Evolutionary conservation across 2,888 invertebrate genomes (phyloP), one percentile per base, ranked within the genome.

Genomic region (Hirtodrosophila cameraria): DNA sequence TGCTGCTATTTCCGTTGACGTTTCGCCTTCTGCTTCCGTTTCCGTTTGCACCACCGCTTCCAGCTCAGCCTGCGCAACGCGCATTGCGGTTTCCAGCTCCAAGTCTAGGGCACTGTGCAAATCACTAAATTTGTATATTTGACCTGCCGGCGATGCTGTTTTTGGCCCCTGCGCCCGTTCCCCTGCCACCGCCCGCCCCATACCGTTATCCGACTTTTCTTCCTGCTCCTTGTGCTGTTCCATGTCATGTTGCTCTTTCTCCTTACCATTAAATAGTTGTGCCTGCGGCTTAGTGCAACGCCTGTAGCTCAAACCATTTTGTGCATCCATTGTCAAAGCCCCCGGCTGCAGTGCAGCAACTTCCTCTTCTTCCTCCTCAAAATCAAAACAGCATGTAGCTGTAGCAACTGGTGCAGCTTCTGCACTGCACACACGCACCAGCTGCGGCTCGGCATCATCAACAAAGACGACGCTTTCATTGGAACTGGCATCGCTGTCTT

Each of bases 371-470:
- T 95, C 95, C 64, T 95, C 95, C 45, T 94, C 94, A 88, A 96
- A 96, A 89, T 96, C 96, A 87, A 96, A 96, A 88, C 96, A 96
- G 0, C 95, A 94, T 48, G 94, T 55, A 1, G 18, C 20, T 7
- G 33, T n/a, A n/a, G 23, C n/a, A 8, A 39, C 13, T 13, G 31
- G 7, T 12, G 27, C 11, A 16, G 23, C 25, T 11, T 33, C 6
- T 36, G 16, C 27, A 23, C 13, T 1, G 27, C 7, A n/a, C 20
- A 12, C n/a, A 8, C 20, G 15, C n/a, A 8, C 15, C 6, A 18
- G 53, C 28, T 11, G 67, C 65, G 16, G 60, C 54, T 35, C 65
- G 28, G 33, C 41, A 0, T 27, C 36, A 8, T 76, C 70, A 5
- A 75, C 39, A 11, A 73, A 74, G 18, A 82, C 82, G 0, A 76